Base-by-base conservation (phyloP, 2,888 invertebrate species). In the Euplexia lucipara region DNA sequence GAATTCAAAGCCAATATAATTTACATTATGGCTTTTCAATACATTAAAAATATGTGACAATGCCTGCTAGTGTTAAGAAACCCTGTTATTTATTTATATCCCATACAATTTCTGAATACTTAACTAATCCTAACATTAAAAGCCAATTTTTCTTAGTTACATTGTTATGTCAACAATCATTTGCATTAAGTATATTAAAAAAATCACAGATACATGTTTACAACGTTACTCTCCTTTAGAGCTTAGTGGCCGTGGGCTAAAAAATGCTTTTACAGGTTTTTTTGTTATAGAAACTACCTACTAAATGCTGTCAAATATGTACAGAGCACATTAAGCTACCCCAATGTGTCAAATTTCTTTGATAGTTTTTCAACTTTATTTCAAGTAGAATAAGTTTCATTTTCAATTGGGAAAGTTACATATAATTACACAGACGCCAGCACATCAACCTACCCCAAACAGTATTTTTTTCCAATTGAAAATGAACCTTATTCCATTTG, bases 71-170 rank as follows among this genome's bases (percentile, higher is more conserved):
- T 42, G 14, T 35, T 10, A 30, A 1, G 7, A 2, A 22, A 7
- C 26, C 45, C 41, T 20, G 0, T 20, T 14, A n/a, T n/a, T 22
- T 35, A 9, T 30, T 48, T 20, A 30, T 57, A 32, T 35, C 52
- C 16, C 41, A 42, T 49, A 57, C 18, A 67, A 56, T 66, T 32
- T 35, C 2, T 20, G 9, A 37, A 57, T 22, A 35, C 30, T 42
- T 48, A 48, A 37, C 10, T 32, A 48, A 22, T 32, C n/a, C n/a
- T 67, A 32, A 56, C 9, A 32, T 48, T 20, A 35, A 42, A 32
- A n/a, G 42, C 47, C 1, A 6, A 10, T 22, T 48, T 37, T 57
- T 49, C 67, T 53, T 18, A 53, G 14, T 9, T 30, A 20, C 41
- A 0, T 32, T 30, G 41, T 18, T 20, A 53, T 42, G 14, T 53